Percentiles rank a stretch among this genome's conserved stretches.
Evolutionary conservation across 2,888 invertebrate genomes (phyloP).

Genomic region (Drosophila mettleri): DNA sequence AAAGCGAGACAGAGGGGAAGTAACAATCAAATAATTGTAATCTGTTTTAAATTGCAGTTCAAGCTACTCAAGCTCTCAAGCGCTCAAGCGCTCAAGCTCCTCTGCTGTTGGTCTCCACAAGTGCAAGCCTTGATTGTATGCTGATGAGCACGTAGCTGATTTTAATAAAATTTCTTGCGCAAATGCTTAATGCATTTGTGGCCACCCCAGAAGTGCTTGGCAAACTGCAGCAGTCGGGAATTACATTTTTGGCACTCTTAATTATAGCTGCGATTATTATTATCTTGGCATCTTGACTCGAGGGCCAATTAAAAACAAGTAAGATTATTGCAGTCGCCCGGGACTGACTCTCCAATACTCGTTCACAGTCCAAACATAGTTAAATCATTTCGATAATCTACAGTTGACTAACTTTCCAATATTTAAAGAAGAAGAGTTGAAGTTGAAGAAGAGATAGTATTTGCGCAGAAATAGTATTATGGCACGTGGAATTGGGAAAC

Average conservation of each 20-base stretch:
- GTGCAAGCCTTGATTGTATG: conserved; percentile 59
- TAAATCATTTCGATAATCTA: too few relatives aligned
- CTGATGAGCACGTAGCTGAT: conserved; percentile 75
- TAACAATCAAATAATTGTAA: conserved; percentile 78
- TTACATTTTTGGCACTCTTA: conserved; percentile 56
- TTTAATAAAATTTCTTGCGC: conserved; percentile 50
- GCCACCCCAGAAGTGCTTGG: conserved; percentile 64
- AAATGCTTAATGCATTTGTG: conserved; percentile 69
- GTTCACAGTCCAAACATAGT: background rate
- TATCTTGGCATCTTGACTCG: conserved; percentile 34
- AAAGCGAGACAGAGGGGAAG: conserved; percentile 1
- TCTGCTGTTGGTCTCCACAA: conserved; percentile 16
- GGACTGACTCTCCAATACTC: background rate
- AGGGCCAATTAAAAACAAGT: conserved; percentile 37
- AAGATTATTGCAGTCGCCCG: background rate
- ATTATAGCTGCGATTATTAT: conserved; percentile 47
- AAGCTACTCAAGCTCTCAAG: too few relatives aligned
- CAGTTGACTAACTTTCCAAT: too few relatives aligned
- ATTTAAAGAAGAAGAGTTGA: too few relatives aligned
- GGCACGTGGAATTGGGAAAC: too few relatives aligned
- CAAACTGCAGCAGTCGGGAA: conserved; percentile 60
- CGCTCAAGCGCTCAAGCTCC: too few relatives aligned
- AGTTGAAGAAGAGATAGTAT: too few relatives aligned
- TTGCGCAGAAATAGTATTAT: too few relatives aligned
- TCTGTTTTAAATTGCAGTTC: conserved; percentile 73